These are phyloP conservation scores for Myoxocephalus aenaeus DNA, from an alignment of 2,797 vertebrate genomes.

Conservation along the genomic window DNA sequence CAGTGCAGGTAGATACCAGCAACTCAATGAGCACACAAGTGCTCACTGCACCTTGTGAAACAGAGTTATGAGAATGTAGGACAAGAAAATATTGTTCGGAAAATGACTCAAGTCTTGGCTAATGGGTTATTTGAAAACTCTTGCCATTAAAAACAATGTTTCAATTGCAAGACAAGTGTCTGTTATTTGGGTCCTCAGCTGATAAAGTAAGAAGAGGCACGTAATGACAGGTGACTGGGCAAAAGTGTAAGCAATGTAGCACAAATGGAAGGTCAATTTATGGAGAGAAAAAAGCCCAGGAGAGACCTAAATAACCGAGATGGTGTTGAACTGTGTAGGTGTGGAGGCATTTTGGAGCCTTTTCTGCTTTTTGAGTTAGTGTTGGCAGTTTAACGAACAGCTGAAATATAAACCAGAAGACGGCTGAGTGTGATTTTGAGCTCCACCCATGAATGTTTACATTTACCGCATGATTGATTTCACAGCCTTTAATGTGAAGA, in stretches of 20 bases:
- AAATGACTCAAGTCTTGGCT: slow-evolving; percentile 40
- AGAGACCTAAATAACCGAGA: slow-evolving; percentile 69
- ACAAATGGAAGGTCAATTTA: slow-evolving; percentile 74
- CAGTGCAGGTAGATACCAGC: slow-evolving; percentile 27
- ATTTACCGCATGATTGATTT: slow-evolving; percentile 66
- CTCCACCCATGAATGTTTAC: slow-evolving; percentile 48
- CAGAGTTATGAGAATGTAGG: neutral
- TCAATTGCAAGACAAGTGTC: slow-evolving; percentile 21
- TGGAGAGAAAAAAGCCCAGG: slow-evolving; percentile 53
- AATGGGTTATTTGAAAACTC: neutral
- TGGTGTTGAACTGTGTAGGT: slow-evolving; percentile 74
- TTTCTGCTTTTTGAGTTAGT: slow-evolving; percentile 74
- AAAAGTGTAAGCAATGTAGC: slow-evolving; percentile 63
- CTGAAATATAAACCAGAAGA: slow-evolving; percentile 80
- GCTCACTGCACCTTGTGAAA: slow-evolving; percentile 31
- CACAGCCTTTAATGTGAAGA: slow-evolving; percentile 36
- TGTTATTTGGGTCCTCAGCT: slow-evolving; percentile 49
- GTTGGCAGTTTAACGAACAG: slow-evolving; percentile 79
- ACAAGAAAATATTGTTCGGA: slow-evolving; percentile 29
- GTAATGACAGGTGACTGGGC: slow-evolving; percentile 54
- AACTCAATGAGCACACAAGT: slow-evolving; percentile 9
- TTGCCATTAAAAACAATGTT: slow-evolving; percentile 39
- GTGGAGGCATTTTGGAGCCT: slow-evolving; percentile 64
- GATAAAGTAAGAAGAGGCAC: slow-evolving; percentile 32
- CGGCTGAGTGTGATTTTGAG: slow-evolving; percentile 67